Base-by-base conservation (phyloP, 92 coral and sea anemone species). In the Micromussa lordhowensis region DNA sequence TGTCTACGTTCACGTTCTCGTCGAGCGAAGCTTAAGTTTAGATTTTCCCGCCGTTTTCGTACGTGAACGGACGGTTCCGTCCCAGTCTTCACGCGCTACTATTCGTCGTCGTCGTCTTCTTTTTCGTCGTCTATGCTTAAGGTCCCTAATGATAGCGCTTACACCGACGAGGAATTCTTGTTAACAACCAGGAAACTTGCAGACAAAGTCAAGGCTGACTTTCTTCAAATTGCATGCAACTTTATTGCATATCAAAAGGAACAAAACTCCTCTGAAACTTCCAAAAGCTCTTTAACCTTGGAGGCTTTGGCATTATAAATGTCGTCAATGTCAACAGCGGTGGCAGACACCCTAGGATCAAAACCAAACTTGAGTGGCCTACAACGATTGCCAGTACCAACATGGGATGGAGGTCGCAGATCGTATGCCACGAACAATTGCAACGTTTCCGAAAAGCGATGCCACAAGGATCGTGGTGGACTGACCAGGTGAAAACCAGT, bases 371-470 rank as follows among this genome's bases (percentile, higher is more conserved):
- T 38, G 21, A 48, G 68, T 82, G 87, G 93, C 3, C 32, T 91
- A 61, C 92, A 92, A 83, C 83, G 85, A 29, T 51, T n/a, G n/a
- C n/a, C n/a, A n/a, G n/a, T n/a, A n/a, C n/a, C n/a, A n/a, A 32
- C 31, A 8, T 70, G 8, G 97, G 92, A 93, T 82, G 98, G 96
- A 21, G 26, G 34, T 7, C 90, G 94, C 18, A 88, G 81, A 51
- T 77, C n/a, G n/a, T n/a, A n/a, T n/a, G n/a, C 82, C 21, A 93
- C 91, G 98, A 95, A 68, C 91, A 87, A 36, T 79, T 94, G 0
- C 97, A 90, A 35, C 86, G 95, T 6, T 92, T 94, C 35, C 83
- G 96, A 24, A 88, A 86, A 66, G 96, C 98, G 13, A 16, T 93
- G 31, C 98, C 94, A 34, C 79, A 85, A 24, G 81, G 85, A 22